A percentile compares a stretch with the other conserved stretches of the same genome.
phyloP scores from a whole-genome alignment of 2,888 invertebrate species.

The Caenorhabditis plicata region DNA sequence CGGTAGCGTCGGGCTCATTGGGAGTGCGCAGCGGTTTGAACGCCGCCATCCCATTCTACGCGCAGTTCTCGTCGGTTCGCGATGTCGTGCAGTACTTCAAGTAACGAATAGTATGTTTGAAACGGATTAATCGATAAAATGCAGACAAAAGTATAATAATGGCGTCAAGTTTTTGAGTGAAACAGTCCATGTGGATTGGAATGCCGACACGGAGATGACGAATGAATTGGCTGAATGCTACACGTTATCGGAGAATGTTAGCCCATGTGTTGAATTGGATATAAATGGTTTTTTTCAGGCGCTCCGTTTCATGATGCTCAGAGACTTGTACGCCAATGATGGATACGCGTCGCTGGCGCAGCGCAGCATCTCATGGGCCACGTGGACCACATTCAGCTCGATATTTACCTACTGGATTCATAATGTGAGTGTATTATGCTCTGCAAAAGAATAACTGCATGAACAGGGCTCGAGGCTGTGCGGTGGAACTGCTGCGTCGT shows the following conservation, averaged over 20 bases:
- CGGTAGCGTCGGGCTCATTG: slow-evolving; percentile 50
- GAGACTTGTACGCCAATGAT: slow-evolving; percentile 56
- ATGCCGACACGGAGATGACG: slow-evolving; percentile 36
- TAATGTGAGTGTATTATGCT: slow-evolving; percentile 26
- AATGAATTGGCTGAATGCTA: slow-evolving; percentile 54
- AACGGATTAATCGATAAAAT: neutral
- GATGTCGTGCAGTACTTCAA: slow-evolving; percentile 53
- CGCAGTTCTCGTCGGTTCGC: slow-evolving; percentile 37
- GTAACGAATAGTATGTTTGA: slow-evolving; percentile 18
- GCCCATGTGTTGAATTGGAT: neutral
- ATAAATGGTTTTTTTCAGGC: slow-evolving; percentile 38
- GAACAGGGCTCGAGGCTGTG: slow-evolving; percentile 28
- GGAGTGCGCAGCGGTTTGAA: slow-evolving; percentile 55
- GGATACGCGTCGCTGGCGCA: slow-evolving; percentile 58
- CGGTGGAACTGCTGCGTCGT: slow-evolving; percentile 47
- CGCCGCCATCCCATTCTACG: slow-evolving; percentile 53
- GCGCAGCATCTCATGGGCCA: slow-evolving; percentile 53
- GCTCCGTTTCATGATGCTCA: slow-evolving; percentile 49
- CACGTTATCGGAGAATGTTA: slow-evolving; percentile 51
- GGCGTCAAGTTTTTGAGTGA: slow-evolving; percentile 47
- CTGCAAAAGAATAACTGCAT: neutral
- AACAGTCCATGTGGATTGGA: slow-evolving; percentile 51
- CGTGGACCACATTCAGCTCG: slow-evolving; percentile 55
- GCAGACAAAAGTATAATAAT: slow-evolving; percentile 28
- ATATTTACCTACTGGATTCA: slow-evolving; percentile 60